Evolutionary conservation across 2,113 vertebrate genomes (phyloP).

Genomic region (Chrysemys picta): DNA sequence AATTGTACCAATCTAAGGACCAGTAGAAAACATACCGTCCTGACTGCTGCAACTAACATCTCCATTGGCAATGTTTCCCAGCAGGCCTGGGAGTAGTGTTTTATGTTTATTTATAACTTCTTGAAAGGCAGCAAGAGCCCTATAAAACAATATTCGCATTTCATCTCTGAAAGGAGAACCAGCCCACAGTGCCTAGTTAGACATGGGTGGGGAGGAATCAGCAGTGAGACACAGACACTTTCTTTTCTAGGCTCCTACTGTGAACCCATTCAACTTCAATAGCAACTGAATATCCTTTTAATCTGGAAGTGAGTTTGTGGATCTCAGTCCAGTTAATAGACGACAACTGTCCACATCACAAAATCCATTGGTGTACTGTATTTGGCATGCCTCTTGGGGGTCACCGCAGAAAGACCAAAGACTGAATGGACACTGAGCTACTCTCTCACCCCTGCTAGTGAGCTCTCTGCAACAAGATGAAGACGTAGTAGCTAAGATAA

Average conservation of each 20-base stretch:
- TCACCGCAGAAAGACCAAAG: conserved; percentile 20
- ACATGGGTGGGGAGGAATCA: conserved; percentile 10
- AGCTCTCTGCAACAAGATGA: background rate
- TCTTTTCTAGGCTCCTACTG: conserved; percentile 31
- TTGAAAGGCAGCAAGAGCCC: background rate
- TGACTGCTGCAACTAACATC: background rate
- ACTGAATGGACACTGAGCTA: background rate
- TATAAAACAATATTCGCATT: background rate
- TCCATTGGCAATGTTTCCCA: background rate
- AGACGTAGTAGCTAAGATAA: background rate
- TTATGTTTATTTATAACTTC: background rate
- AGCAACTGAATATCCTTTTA: background rate
- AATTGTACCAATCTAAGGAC: background rate
- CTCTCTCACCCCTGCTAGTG: background rate
- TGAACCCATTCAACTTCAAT: conserved; percentile 60
- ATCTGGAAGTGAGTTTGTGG: conserved; percentile 47
- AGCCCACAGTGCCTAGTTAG: background rate
- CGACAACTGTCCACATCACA: conserved; percentile 41
- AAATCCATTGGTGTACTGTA: conserved; percentile 48
- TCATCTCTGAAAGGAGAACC: conserved; percentile 20
- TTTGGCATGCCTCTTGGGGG: conserved; percentile 33
- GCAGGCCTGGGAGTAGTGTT: too few relatives aligned
- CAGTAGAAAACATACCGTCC: background rate
- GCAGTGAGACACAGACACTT: conserved; percentile 53
- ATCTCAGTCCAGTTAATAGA: conserved; percentile 53